Percentiles rank a stretch among this genome's conserved stretches.
These are phyloP conservation scores for Drosophila lini DNA, from an alignment of 1,140 invertebrate genomes.

Conservation along the genomic window DNA sequence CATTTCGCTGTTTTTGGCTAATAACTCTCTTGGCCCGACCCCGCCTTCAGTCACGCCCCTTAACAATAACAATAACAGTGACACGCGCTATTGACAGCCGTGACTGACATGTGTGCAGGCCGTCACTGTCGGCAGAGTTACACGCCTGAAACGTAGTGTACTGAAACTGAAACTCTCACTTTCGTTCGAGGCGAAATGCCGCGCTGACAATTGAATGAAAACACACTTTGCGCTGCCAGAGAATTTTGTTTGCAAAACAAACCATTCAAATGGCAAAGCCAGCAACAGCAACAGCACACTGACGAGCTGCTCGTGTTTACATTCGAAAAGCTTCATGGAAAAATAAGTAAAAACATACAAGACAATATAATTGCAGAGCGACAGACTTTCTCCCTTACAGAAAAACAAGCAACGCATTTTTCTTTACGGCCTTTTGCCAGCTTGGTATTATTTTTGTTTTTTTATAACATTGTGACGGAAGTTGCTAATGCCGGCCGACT, in stretches of 20 bases:
- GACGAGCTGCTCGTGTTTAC: constrained; percentile 50
- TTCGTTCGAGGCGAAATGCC: constrained; percentile 61
- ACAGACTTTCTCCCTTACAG: constrained; percentile 74
- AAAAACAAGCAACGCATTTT: constrained; percentile 45
- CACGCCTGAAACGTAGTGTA: constrained; percentile 18
- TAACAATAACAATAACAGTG: constrained; percentile 17
- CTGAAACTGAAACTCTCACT: constrained; percentile 68
- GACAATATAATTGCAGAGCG: constrained; percentile 70
- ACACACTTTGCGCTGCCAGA: constrained; percentile 49
- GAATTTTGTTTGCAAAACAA: constrained; percentile 79
- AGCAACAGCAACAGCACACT: not conserved
- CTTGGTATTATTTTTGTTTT: constrained; percentile 18
- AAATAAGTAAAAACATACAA: constrained; percentile 18
- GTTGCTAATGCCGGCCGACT: constrained; percentile 55
- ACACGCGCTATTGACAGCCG: constrained; percentile 71
- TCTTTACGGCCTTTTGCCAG: constrained; percentile 26
- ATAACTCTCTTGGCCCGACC: constrained; percentile 21
- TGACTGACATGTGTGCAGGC: constrained; percentile 74
- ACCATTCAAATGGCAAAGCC: constrained; percentile 63
- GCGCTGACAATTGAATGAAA: constrained; percentile 68
- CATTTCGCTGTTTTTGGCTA: constrained; percentile 36
- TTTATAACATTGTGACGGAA: constrained; percentile 56
- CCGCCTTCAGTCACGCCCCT: constrained; percentile 32
- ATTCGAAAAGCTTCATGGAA: constrained; percentile 52
- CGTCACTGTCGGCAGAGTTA: constrained; percentile 16